Percentiles rank a stretch among this genome's conserved stretches.
Evolutionary conservation across 2,797 vertebrate species (phyloP).

Genomic region (Calcarius lapponicus): DNA sequence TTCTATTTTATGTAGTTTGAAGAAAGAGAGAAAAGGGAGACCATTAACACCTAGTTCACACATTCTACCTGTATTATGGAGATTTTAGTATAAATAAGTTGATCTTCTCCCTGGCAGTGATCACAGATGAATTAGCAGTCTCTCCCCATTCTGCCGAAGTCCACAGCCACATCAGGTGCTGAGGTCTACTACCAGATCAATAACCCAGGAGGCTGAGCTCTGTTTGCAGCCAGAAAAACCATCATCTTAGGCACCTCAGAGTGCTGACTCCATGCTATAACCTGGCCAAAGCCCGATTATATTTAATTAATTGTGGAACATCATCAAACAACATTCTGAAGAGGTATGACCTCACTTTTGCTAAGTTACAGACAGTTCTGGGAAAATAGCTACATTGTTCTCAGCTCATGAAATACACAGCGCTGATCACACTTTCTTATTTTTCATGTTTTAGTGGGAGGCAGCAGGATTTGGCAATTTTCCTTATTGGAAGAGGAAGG

Average conservation of each 20-base stretch:
- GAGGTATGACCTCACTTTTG: neutral
- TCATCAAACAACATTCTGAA: neutral
- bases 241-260: neutral
- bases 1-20: neutral
- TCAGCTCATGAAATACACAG: neutral
- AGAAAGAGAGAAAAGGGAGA: neutral
- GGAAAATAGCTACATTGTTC: neutral
- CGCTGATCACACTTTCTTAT: neutral
- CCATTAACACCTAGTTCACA: neutral
- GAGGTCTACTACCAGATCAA: neutral
- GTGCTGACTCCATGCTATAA: slow-evolving; percentile 3
- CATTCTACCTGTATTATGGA: neutral
- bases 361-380: neutral
- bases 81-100: neutral
- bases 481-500: slow-evolving; percentile 20
- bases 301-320: neutral
- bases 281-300: neutral
- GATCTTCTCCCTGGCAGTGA: neutral
- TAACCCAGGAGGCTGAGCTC: neutral
- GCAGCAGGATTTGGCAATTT: neutral
- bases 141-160: neutral
- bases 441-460: slow-evolving; percentile 3
- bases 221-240: slow-evolving; percentile 1
- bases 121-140: neutral
- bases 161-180: neutral